Base-by-base conservation (phyloP, 2,113 vertebrate species). In the Thryonomys swinderianus region DNA sequence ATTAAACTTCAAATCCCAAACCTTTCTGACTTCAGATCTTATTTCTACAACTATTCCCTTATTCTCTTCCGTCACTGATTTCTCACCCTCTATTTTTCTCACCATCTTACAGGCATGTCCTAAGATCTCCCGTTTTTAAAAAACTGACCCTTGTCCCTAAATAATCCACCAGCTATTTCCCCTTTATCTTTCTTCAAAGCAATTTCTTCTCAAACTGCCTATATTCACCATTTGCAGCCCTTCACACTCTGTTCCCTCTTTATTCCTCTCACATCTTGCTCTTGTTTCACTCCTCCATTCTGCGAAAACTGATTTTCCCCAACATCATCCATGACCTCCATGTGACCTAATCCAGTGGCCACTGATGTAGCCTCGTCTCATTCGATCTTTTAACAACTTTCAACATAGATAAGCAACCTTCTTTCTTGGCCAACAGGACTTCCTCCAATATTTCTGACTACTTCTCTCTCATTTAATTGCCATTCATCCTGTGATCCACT, bases 161-260 rank as follows among this genome's bases (percentile, higher is more conserved):
- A 59, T 59, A 53, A 88, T 93, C 59, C 82, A 84, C 51, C 51
- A 76, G 17, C 11, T 45, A 62, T 90, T 90, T 45, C 18, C 5
- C 48, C 79, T 64, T 71, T 80, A 34, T 94, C 62, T 53, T 21
- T 90, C 42, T 80, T 20, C 88, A 51, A 37, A 94, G 51, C n/a
- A 92, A 84, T 92, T 55, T 51, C 73, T 84, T 57, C 32, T 76
- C 66, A 64, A n/a, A n/a, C 67, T 85, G 37, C 59, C 61, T 89
- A 6, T 13, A 27, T 0, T 73, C 57, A 73, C 14, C 21, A 27
- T 62, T 81, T 42, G 69, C n/a, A 64, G 7, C 23, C 34, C 61
- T 34, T 93, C 48, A 45, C 2, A n/a, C 73, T 40, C 13, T 45
- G 8, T 40, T 51, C 42, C 66, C 34, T 45, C 55, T 9, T 94